phyloP scores from a whole-genome alignment of 2,113 vertebrate species.

The Abramis brama region DNA sequence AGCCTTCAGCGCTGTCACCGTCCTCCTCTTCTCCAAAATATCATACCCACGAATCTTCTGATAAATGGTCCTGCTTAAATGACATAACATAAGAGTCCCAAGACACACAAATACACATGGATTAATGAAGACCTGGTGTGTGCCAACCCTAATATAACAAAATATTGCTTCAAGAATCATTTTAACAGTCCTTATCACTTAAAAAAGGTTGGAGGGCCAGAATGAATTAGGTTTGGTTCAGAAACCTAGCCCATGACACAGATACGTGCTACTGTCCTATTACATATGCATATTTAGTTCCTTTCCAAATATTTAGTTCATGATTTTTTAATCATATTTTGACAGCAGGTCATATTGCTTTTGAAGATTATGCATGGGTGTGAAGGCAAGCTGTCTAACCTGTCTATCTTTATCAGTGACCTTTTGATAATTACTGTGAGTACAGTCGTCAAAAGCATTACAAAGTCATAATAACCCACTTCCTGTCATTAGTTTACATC shows the following conservation, averaged over 20 bases:
- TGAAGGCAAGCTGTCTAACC: conserved; percentile 41
- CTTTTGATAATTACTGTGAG: conserved; percentile 38
- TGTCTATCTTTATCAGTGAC: conserved; percentile 43
- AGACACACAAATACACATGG: conserved; percentile 13
- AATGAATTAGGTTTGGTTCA: background rate
- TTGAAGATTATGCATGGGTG: conserved; percentile 43
- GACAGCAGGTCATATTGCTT: conserved; percentile 33
- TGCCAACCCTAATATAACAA: background rate
- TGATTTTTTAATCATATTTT: conserved; percentile 37
- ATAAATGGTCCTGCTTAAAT: conserved; percentile 85
- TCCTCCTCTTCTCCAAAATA: conserved; percentile 94
- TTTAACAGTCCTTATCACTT: background rate
- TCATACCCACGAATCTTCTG: conserved; percentile 91
- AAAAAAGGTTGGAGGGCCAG: background rate
- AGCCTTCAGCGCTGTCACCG: conserved; percentile 90
- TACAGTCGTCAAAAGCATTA: conserved; percentile 30
- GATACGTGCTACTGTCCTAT: background rate
- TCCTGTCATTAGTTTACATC: background rate
- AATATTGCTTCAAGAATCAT: background rate
- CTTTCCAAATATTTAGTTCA: conserved; percentile 34
- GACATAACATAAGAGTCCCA: background rate
- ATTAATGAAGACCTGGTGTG: background rate
- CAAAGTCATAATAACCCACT: background rate
- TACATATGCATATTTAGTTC: conserved; percentile 11
- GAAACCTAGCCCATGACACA: background rate